Conservation (phyloP, 1,140 invertebrate species). For the Ceratitis capitata region DNA sequence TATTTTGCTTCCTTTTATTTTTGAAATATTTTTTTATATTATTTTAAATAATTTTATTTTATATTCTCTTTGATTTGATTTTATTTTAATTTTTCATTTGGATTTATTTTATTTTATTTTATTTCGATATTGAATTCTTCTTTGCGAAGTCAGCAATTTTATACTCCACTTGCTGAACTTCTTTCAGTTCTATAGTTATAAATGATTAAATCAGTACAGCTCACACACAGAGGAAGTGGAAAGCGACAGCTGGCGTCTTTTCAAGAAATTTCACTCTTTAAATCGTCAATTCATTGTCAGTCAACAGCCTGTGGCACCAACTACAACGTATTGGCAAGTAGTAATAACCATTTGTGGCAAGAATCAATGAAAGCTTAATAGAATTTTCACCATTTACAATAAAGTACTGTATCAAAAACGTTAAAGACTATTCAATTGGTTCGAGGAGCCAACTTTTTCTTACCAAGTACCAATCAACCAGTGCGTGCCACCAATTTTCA, state of each 20-base stretch:
- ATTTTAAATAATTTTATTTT: no score
- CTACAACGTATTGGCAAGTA: background rate
- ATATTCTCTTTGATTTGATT: no score
- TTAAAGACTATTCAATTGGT: background rate
- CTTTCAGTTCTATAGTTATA: background rate
- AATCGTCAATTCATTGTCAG: background rate
- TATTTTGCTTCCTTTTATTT: no score
- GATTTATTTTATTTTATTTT: background rate
- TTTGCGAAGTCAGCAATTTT: no score
- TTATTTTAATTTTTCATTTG: no score
- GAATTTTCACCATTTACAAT: background rate
- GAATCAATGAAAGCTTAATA: conserved; percentile 29
- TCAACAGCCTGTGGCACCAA: background rate
- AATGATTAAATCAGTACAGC: background rate
- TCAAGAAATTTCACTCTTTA: conserved; percentile 1
- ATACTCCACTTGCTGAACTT: no score
- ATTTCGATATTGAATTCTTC: background rate
- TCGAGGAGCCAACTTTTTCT: background rate
- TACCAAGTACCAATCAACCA: background rate
- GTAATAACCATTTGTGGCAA: conserved; percentile 4
- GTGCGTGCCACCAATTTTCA: conserved; percentile 4
- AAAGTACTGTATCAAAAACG: background rate
- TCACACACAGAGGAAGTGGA: background rate
- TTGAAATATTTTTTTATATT: no score
- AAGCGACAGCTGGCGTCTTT: background rate